phyloP scores from a whole-genome alignment of 2,888 invertebrate species.

The Nomada goodeniana region DNA sequence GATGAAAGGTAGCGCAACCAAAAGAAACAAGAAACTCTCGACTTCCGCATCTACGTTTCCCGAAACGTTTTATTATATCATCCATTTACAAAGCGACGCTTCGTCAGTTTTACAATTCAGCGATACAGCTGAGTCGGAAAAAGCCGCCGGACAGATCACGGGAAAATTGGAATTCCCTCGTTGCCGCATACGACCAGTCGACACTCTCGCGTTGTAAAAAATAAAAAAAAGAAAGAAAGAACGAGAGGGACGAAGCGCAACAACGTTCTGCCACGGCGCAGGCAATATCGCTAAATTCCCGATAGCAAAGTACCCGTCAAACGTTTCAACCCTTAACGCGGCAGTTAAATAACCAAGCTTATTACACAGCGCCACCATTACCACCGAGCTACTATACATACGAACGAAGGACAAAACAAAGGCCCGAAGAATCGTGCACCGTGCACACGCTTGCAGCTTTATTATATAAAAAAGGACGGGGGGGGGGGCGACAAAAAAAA shows the following conservation, averaged over 20 bases:
- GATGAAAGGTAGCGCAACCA: not conserved
- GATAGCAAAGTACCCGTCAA: conserved; percentile 28
- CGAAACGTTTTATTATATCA: conserved; percentile 20
- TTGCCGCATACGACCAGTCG: not conserved
- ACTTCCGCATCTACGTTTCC: conserved; percentile 10
- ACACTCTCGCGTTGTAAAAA: not conserved
- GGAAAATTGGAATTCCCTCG: not conserved
- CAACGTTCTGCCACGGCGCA: not conserved
- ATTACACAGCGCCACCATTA: conserved; percentile 46
- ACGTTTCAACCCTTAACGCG: conserved; percentile 44
- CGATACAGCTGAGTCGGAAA: conserved; percentile 10
- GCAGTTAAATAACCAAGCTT: conserved; percentile 41
- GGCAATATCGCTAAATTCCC: conserved; percentile 26
- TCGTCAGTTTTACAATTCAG: conserved; percentile 4
- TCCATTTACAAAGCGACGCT: conserved; percentile 29
- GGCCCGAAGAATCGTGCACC: conserved; percentile 27
- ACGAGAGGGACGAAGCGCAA: not conserved
- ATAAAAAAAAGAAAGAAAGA: too few relatives aligned
- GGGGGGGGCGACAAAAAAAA: not conserved
- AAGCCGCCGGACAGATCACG: not conserved
- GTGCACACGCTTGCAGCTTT: conserved; percentile 60
- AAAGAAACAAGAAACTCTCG: not conserved
- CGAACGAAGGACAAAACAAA: conserved; percentile 40
- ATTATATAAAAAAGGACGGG: conserved; percentile 68
- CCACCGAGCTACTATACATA: conserved; percentile 20